phyloP scores from a whole-genome alignment of 2,113 vertebrate species.

The Propithecus coquereli region DNA sequence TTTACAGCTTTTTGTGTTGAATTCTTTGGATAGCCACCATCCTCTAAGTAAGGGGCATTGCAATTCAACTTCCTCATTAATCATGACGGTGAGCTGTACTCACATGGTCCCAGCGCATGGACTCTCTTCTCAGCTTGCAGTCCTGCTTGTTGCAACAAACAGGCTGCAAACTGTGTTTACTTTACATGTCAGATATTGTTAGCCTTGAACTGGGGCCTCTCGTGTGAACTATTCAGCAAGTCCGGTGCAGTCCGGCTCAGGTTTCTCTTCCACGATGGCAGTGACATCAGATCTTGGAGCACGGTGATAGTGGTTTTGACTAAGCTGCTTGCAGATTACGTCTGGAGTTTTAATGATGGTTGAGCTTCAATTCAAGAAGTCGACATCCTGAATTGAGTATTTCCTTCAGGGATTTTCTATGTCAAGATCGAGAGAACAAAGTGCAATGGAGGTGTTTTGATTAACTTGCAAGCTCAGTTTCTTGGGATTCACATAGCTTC shows the following conservation, averaged over 20 bases:
- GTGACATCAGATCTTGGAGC: neutral
- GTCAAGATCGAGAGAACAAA: neutral
- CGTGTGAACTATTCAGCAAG: neutral
- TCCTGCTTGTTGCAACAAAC: neutral
- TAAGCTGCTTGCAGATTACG: neutral
- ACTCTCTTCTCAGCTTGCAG: constrained; percentile 14
- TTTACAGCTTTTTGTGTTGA: constrained; percentile 51
- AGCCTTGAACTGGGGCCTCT: neutral
- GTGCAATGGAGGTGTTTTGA: neutral
- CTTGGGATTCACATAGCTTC: neutral
- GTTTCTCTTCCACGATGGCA: neutral
- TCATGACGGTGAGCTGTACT: neutral
- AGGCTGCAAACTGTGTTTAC: constrained; percentile 33
- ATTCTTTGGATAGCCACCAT: constrained; percentile 57
- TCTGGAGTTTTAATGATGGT: neutral
- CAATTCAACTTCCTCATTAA: constrained; percentile 35
- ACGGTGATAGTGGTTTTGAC: neutral
- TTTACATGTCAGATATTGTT: constrained; percentile 33
- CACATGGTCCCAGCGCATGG: neutral
- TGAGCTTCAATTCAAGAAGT: neutral
- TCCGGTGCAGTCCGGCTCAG: neutral
- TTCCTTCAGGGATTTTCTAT: neutral
- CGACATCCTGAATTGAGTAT: neutral
- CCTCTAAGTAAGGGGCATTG: constrained; percentile 26
- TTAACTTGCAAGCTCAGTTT: neutral